phyloP scores from a whole-genome alignment of 2,888 invertebrate species.

The Slavum lentiscoides region DNA sequence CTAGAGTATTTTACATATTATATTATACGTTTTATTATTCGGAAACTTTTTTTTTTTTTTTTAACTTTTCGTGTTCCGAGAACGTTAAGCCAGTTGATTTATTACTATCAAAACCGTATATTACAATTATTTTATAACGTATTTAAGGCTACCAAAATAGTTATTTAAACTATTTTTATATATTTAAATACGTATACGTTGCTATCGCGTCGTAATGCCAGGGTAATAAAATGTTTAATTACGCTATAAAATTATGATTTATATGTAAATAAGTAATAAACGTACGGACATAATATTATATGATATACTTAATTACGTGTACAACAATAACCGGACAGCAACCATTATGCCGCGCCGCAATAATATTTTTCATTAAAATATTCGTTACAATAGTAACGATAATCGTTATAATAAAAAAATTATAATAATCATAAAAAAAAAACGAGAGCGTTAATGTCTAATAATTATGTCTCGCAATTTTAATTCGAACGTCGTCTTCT shows the following conservation, averaged over 20 bases:
- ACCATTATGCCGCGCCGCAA: neutral
- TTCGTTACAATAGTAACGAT: neutral
- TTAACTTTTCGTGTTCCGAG: neutral
- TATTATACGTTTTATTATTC: neutral
- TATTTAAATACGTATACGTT: neutral
- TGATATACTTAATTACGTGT: conserved; percentile 23
- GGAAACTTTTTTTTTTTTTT: neutral
- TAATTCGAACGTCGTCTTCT: too few species aligned
- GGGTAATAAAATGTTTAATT: conserved; percentile 24
- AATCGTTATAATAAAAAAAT: neutral
- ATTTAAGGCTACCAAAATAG: conserved; percentile 16
- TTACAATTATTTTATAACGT: neutral
- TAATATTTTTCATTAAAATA: neutral
- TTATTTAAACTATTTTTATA: conserved; percentile 2
- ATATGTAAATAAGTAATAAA: conserved; percentile 32
- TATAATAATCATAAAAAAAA: too few species aligned
- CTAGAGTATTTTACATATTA: neutral
- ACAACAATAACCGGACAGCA: conserved; percentile 9
- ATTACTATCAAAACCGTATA: conserved; percentile 8
- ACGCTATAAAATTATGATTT: conserved; percentile 30
- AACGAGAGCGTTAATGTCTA: too few species aligned
- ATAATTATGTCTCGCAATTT: too few species aligned
- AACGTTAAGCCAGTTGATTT: conserved; percentile 16
- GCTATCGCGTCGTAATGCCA: neutral
- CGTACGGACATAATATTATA: neutral